These are phyloP conservation scores for Macroglossus sobrinus DNA, from an alignment of 2,113 vertebrate genomes.

Conservation along the genomic window DNA sequence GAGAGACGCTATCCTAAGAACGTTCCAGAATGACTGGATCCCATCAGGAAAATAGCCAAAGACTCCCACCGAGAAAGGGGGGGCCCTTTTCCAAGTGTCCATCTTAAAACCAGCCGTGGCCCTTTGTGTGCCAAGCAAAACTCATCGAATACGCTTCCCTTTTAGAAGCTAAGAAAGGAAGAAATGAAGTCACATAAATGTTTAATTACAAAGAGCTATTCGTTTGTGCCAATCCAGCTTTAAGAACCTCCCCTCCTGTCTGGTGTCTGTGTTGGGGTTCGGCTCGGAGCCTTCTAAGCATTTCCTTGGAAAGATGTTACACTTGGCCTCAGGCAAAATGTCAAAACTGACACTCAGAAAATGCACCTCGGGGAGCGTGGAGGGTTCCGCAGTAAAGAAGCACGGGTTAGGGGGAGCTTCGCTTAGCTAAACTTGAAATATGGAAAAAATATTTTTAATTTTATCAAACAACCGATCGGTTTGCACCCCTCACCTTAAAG, in stretches of 20 bases:
- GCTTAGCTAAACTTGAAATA: slow-evolving; percentile 52
- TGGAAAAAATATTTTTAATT: slow-evolving; percentile 72
- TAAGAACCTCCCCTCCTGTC: slow-evolving; percentile 53
- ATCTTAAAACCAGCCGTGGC: slow-evolving; percentile 55
- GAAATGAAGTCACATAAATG: slow-evolving; percentile 62
- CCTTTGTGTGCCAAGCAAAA: slow-evolving; percentile 47
- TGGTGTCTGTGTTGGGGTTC: slow-evolving; percentile 74
- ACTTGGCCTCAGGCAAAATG: slow-evolving; percentile 81
- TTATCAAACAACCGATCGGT: slow-evolving; percentile 45
- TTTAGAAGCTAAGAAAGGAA: slow-evolving; percentile 65
- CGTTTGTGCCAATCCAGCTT: slow-evolving; percentile 71
- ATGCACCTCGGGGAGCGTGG: slow-evolving; percentile 72
- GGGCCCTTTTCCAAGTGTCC: slow-evolving; percentile 32
- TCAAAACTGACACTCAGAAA: slow-evolving; percentile 81
- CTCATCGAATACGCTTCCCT: slow-evolving; percentile 42
- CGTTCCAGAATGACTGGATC: not conserved
- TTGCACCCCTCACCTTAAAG: slow-evolving; percentile 45
- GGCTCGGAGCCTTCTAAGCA: slow-evolving; percentile 78
- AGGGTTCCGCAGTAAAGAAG: slow-evolving; percentile 68
- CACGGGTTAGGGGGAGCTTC: slow-evolving; percentile 43
- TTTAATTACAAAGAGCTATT: slow-evolving; percentile 76
- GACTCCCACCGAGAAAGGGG: slow-evolving; percentile 18
- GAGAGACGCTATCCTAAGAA: not conserved
- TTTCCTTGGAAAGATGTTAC: slow-evolving; percentile 82
- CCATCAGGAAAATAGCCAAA: not conserved